phyloP scores from a whole-genome alignment of 1,140 invertebrate species.

The Capitella teleta region DNA sequence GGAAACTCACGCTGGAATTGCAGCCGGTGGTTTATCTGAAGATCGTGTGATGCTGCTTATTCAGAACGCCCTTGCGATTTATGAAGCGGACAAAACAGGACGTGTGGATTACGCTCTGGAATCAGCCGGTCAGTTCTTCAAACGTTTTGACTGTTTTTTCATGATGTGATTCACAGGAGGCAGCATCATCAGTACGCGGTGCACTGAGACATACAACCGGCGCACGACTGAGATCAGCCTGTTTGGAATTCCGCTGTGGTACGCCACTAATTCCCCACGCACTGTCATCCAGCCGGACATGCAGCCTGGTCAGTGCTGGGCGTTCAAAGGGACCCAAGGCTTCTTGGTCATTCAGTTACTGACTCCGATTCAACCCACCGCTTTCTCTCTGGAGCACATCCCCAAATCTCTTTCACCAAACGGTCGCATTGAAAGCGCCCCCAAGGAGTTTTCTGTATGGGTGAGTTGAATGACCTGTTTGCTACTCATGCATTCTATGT shows the following conservation, averaged over 20 bases:
- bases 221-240: slow-evolving; percentile 70
- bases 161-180: slow-evolving; percentile 71
- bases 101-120: slow-evolving; percentile 45
- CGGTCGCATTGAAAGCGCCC: slow-evolving; percentile 80
- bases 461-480: slow-evolving; percentile 49
- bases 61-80: slow-evolving; percentile 61
- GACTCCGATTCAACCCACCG: slow-evolving; percentile 62
- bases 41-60: too few species aligned
- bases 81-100: slow-evolving; percentile 50
- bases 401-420: slow-evolving; percentile 34
- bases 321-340: slow-evolving; percentile 83
- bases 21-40: too few species aligned
- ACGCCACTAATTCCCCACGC: slow-evolving; percentile 72
- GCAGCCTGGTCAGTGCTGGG: slow-evolving; percentile 92
- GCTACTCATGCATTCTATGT: too few species aligned
- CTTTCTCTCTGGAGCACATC: slow-evolving; percentile 79
- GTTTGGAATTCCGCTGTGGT: slow-evolving; percentile 74
- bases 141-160: too few species aligned
- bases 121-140: slow-evolving; percentile 41
- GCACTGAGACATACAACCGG: slow-evolving; percentile 78
- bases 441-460: slow-evolving; percentile 78
- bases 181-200: slow-evolving; percentile 77
- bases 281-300: slow-evolving; percentile 80
- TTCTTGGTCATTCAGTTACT: slow-evolving; percentile 55
- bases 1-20: too few species aligned